A percentile compares a stretch with the other conserved stretches of the same genome.
Evolutionary conservation across 2,888 invertebrate species (phyloP).

Genomic region (Oscheius onirici): DNA sequence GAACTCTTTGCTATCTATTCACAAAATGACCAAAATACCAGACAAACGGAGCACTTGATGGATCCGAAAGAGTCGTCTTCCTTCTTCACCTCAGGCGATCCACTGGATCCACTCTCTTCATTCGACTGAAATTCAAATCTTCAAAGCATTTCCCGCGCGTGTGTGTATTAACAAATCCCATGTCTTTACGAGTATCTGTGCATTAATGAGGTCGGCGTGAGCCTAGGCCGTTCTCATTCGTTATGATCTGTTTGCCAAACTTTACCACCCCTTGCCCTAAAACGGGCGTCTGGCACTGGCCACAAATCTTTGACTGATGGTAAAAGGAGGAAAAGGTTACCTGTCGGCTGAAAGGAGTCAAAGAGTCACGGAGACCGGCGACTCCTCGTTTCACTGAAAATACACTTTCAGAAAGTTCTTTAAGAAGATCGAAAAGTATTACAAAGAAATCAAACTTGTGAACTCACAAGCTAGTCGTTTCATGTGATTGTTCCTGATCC

Average conservation of each 20-base stretch:
- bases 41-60: conserved; percentile 49
- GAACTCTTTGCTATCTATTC: not conserved
- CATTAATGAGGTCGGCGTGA: conserved; percentile 28
- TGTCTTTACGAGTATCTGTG: conserved; percentile 9
- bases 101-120: conserved; percentile 54
- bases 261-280: not conserved
- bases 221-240: conserved; percentile 12
- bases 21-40: conserved; percentile 34
- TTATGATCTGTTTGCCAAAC: conserved; percentile 27
- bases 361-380: conserved; percentile 44
- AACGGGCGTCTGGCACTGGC: conserved; percentile 16
- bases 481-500: conserved; percentile 60
- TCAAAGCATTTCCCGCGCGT: not conserved
- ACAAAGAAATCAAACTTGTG: not conserved
- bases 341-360: conserved; percentile 57
- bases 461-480: conserved; percentile 56
- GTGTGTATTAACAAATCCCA: conserved; percentile 11
- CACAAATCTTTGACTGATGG: not conserved
- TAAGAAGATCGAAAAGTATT: not conserved
- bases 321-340: conserved; percentile 26
- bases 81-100: conserved; percentile 53
- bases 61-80: conserved; percentile 44
- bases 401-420: too few relatives aligned
- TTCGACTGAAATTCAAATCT: conserved; percentile 39
- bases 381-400: conserved; percentile 50